These are phyloP conservation scores for Hymenopus coronatus DNA, from an alignment of 2,888 invertebrate species.

Conservation along the genomic window DNA sequence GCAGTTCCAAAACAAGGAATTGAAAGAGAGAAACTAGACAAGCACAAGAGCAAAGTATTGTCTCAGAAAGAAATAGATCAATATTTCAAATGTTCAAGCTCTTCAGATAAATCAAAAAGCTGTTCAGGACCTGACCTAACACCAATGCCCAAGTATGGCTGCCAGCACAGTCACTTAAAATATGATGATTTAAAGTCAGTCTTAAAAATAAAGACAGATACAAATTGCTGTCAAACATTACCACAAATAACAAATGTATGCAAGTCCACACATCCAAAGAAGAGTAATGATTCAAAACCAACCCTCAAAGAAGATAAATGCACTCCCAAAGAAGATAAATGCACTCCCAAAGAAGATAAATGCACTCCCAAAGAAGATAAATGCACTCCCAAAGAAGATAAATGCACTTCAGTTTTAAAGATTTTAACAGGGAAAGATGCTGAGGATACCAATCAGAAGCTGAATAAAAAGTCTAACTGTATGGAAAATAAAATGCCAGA, in stretches of 20 bases:
- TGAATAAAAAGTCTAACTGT: too few relatives aligned
- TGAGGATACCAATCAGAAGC: background rate
- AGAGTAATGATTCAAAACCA: background rate
- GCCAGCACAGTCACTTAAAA: background rate
- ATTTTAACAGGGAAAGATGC: background rate
- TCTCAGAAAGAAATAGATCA: background rate
- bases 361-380: background rate
- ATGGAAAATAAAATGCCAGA: background rate
- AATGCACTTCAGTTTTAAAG: background rate
- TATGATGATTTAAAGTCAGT: background rate
- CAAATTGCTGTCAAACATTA: background rate
- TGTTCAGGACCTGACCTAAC: background rate
- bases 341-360: background rate
- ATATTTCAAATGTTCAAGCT: background rate
- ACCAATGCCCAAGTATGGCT: background rate
- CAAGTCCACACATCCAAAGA: background rate
- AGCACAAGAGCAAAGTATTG: background rate
- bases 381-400: background rate
- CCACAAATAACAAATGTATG: background rate
- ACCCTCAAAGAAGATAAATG: background rate
- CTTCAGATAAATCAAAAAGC: background rate
- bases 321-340: background rate
- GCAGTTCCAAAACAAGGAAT: background rate
- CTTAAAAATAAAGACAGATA: background rate
- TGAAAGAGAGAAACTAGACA: background rate